Conservation (phyloP, 2,797 vertebrate genomes). For the Setipinna tenuifilis region DNA sequence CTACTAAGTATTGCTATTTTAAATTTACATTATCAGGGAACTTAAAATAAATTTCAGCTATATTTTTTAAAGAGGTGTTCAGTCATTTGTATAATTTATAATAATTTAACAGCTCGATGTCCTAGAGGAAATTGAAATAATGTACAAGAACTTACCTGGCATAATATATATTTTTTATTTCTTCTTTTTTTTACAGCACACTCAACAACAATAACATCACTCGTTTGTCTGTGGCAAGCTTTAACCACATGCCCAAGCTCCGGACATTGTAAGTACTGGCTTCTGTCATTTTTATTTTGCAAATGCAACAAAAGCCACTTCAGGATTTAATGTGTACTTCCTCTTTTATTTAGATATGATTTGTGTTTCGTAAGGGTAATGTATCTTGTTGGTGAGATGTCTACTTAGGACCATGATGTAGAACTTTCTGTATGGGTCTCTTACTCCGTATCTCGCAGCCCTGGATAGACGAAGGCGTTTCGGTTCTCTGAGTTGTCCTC, state of each 20-base stretch:
- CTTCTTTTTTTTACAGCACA: slow-evolving; percentile 80
- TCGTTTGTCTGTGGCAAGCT: slow-evolving; percentile 95
- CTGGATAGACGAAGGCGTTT: neutral
- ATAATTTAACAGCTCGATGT: neutral
- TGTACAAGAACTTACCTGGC: neutral
- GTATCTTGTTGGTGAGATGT: neutral
- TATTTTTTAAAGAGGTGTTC: neutral
- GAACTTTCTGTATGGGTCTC: neutral
- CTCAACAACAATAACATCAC: slow-evolving; percentile 99
- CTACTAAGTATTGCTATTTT: neutral
- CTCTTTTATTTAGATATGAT: neutral
- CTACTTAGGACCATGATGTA: neutral
- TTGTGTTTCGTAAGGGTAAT: neutral
- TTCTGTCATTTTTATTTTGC: neutral
- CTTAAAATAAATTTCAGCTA: neutral
- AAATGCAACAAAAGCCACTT: neutral
- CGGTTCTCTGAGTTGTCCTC: neutral
- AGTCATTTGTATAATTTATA: neutral
- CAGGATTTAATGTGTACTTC: neutral
- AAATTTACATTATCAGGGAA: neutral
- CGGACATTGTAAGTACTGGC: slow-evolving; percentile 93
- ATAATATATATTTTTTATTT: neutral
- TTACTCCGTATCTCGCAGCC: neutral
- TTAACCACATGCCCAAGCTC: slow-evolving; percentile 99
- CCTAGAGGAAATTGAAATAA: neutral